phyloP scores from a whole-genome alignment of 2,888 invertebrate genomes.

The Automeris io region DNA sequence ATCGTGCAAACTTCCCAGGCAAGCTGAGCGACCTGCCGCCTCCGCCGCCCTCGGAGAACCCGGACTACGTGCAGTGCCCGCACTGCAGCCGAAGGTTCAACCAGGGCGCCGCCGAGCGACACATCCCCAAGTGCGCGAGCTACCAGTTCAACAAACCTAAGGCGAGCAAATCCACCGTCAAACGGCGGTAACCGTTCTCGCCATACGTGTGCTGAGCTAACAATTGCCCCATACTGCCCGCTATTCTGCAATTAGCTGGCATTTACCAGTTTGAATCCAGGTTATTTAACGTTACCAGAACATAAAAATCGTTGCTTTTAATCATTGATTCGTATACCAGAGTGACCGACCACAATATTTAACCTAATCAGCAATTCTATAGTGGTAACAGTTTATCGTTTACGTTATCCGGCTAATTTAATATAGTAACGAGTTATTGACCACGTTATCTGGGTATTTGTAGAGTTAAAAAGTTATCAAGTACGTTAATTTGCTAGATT shows the following conservation, averaged over 20 bases:
- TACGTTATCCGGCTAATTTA: too few species aligned
- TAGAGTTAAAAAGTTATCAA: too few species aligned
- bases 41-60: constrained; percentile 92
- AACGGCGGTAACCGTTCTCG: constrained; percentile 43
- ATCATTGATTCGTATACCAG: too few species aligned
- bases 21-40: constrained; percentile 92
- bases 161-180: constrained; percentile 45
- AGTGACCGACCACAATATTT: too few species aligned
- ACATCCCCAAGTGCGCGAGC: constrained; percentile 94
- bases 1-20: constrained; percentile 32
- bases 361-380: too few species aligned
- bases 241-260: not conserved
- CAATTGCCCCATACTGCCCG: too few species aligned
- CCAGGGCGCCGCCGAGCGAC: constrained; percentile 88
- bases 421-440: too few species aligned
- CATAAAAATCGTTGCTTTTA: too few species aligned
- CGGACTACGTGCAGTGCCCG: constrained; percentile 93
- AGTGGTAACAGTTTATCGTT: not conserved
- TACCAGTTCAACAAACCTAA: constrained; percentile 87
- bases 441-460: too few species aligned
- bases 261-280: not conserved
- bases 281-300: too few species aligned
- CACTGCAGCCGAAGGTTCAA: constrained; percentile 92
- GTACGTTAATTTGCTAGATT: too few species aligned
- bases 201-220: too few species aligned